Evolutionary conservation across 2,888 invertebrate genomes (phyloP).

Genomic region (Amphipoea lucens): DNA sequence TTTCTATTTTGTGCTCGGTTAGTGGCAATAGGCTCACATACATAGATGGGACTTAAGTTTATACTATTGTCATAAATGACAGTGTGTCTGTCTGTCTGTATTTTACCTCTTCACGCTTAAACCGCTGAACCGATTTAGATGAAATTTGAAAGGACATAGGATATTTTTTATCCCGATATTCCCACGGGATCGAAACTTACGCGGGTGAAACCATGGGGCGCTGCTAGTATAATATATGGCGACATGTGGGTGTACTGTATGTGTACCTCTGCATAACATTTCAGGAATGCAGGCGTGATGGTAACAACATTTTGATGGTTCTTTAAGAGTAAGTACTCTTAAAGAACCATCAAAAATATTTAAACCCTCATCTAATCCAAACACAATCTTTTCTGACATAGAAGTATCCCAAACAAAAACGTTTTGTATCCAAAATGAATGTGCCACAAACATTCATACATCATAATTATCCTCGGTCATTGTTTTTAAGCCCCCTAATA

Average conservation of each 20-base stretch:
- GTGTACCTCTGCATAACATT: no score
- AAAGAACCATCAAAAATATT: neutral
- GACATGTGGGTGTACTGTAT: neutral
- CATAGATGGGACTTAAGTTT: neutral
- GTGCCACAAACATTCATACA: constrained; percentile 33
- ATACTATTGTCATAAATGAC: no score
- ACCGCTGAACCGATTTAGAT: no score
- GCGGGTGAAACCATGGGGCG: no score
- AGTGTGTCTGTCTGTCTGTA: no score
- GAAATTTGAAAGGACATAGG: no score
- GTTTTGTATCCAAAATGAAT: constrained; percentile 13
- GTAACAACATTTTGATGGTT: no score
- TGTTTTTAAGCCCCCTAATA: constrained; percentile 32
- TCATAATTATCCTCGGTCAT: constrained; percentile 49
- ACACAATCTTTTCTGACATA: neutral
- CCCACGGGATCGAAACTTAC: no score
- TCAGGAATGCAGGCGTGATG: no score
- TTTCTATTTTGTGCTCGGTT: neutral
- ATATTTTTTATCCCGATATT: no score
- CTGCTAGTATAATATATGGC: neutral
- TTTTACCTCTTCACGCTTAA: no score
- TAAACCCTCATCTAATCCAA: neutral
- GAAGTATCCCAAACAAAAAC: constrained; percentile 22
- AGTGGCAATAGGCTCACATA: neutral
- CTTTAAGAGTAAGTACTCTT: no score